Percentiles rank a stretch among this genome's conserved stretches.
Conservation (phyloP, 2,888 invertebrate genomes). For the Colostygia pectinataria region DNA sequence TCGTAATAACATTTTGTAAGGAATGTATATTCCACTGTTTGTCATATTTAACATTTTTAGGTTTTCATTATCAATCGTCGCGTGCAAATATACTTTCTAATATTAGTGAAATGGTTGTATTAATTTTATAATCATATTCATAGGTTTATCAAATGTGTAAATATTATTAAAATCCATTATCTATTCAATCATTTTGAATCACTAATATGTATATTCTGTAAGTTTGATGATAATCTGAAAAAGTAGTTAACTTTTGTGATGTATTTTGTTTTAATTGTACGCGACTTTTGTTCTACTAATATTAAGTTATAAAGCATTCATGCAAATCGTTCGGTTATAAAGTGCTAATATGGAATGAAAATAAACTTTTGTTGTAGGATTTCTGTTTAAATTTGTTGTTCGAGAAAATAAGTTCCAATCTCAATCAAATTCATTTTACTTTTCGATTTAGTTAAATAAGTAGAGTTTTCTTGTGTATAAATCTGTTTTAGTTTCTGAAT, state of each 20-base stretch:
- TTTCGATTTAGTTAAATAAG: slow-evolving; percentile 15
- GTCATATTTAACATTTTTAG: slow-evolving; percentile 7
- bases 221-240: slow-evolving; percentile 36
- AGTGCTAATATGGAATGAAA: not conserved
- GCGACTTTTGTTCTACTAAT: slow-evolving; percentile 9
- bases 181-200: slow-evolving; percentile 50
- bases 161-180: slow-evolving; percentile 49
- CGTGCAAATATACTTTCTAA: slow-evolving; percentile 15
- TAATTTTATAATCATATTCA: slow-evolving; percentile 34
- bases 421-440: slow-evolving; percentile 29
- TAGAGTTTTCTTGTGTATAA: slow-evolving; percentile 15
- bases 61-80: slow-evolving; percentile 18
- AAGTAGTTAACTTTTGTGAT: slow-evolving; percentile 15
- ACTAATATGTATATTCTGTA: slow-evolving; percentile 31
- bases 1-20: slow-evolving; percentile 8
- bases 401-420: slow-evolving; percentile 11
- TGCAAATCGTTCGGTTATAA: not conserved
- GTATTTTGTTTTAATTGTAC: slow-evolving; percentile 15
- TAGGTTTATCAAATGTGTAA: slow-evolving; percentile 34
- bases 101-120: slow-evolving; percentile 39
- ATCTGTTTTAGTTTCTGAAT: slow-evolving; percentile 23
- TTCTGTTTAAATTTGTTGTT: slow-evolving; percentile 1
- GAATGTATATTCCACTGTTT: slow-evolving; percentile 13
- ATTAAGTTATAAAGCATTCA: slow-evolving; percentile 3
- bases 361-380: not conserved